Percentiles rank a stretch among this genome's conserved stretches.
phyloP scores from a whole-genome alignment of 2,888 invertebrate genomes.

The Eupithecia dodoneata region DNA sequence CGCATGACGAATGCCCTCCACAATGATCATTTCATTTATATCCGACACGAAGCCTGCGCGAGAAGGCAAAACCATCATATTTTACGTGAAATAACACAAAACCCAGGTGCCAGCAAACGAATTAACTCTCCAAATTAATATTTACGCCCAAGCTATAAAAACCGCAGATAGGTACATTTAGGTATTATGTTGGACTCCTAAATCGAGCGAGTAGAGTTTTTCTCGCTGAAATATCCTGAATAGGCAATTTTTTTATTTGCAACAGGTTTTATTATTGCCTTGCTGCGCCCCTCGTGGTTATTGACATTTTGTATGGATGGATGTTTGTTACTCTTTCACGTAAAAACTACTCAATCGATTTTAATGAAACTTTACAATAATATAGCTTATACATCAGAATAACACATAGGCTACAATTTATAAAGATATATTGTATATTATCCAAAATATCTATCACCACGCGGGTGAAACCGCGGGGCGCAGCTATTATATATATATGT shows the following conservation, averaged over 20 bases:
- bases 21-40: background rate
- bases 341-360: too few species aligned
- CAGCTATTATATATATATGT: too few species aligned
- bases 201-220: background rate
- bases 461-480: too few species aligned
- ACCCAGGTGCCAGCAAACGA: conserved; percentile 4
- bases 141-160: background rate
- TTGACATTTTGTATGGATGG: too few species aligned
- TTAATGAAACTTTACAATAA: too few species aligned
- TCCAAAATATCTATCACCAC: too few species aligned
- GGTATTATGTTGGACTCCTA: background rate
- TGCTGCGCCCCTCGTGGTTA: too few species aligned
- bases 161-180: background rate
- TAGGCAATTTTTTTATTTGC: background rate
- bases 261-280: background rate
- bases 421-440: too few species aligned
- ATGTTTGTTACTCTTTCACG: too few species aligned
- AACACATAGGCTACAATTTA: too few species aligned
- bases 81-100: background rate
- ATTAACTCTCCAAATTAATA: background rate
- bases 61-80: background rate
- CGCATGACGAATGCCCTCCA: background rate
- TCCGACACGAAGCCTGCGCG: background rate
- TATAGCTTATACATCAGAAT: too few species aligned
- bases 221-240: background rate